phyloP scores from a whole-genome alignment of 1,140 invertebrate species.

The Carposina sasakii region DNA sequence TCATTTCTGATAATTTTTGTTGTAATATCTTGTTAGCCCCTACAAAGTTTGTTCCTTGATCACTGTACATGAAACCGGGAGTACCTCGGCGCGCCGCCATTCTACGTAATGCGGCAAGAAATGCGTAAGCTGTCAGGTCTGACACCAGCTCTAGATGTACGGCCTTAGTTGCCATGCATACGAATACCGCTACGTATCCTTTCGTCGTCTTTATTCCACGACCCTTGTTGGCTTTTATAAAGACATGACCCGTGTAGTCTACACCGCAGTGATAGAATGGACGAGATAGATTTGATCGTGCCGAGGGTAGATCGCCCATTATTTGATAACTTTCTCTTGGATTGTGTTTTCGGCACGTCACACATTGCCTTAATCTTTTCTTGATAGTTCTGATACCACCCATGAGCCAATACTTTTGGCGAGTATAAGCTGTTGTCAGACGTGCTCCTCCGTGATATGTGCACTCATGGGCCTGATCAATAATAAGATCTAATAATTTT shows the following conservation, averaged over 20 bases:
- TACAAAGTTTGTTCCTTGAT: slow-evolving; percentile 38
- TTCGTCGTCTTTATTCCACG: slow-evolving; percentile 38
- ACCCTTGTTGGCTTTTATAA: slow-evolving; percentile 29
- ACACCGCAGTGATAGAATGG: slow-evolving; percentile 46
- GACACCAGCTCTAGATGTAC: slow-evolving; percentile 54
- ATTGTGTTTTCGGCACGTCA: slow-evolving; percentile 18
- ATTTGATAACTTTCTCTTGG: slow-evolving; percentile 15
- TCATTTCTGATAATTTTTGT: slow-evolving; percentile 19
- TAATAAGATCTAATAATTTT: slow-evolving; percentile 35
- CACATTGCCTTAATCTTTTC: slow-evolving; percentile 15
- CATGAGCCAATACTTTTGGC: slow-evolving; percentile 38
- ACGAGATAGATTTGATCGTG: slow-evolving; percentile 21
- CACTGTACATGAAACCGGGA: slow-evolving; percentile 19
- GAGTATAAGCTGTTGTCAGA: slow-evolving; percentile 16
- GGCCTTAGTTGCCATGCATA: slow-evolving; percentile 52
- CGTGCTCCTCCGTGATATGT: slow-evolving; percentile 24
- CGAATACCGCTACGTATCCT: slow-evolving; percentile 53
- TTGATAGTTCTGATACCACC: slow-evolving; percentile 17
- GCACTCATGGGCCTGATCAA: slow-evolving; percentile 22
- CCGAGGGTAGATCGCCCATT: slow-evolving; percentile 46
- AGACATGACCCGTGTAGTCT: slow-evolving; percentile 53
- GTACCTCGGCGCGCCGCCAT: slow-evolving; percentile 33
- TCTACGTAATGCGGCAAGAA: slow-evolving; percentile 31
- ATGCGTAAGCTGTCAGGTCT: slow-evolving; percentile 36
- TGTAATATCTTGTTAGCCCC: slow-evolving; percentile 21